Percentiles rank a stretch among this genome's conserved stretches.
Conservation (phyloP, 1,140 invertebrate species). For the Tachypleus tridentatus region DNA sequence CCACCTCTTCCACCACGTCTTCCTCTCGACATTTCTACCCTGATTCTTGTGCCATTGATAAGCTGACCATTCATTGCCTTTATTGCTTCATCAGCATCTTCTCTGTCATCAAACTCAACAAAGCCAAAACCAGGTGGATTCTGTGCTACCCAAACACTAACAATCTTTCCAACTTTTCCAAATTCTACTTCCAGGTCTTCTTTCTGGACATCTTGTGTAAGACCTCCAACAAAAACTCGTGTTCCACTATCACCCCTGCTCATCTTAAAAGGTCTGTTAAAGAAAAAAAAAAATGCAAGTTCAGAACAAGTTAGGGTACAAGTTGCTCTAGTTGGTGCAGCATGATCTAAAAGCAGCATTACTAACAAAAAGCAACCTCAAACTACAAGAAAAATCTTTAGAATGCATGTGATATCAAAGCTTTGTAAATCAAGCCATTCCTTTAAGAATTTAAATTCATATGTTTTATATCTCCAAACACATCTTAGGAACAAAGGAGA, state of each 20-base stretch:
- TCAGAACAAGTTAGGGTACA: too few relatives aligned
- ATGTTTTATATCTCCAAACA: too few relatives aligned
- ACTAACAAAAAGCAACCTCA: too few relatives aligned
- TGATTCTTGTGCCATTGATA: constrained; percentile 22
- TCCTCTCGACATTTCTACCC: constrained; percentile 25
- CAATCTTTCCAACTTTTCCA: constrained; percentile 41
- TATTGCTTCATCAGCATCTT: constrained; percentile 46
- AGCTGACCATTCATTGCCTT: constrained; percentile 38
- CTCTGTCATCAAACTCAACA: constrained; percentile 45
- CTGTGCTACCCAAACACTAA: constrained; percentile 47
- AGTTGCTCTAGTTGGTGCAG: too few relatives aligned
- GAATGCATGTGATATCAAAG: too few relatives aligned
- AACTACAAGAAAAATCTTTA: too few relatives aligned
- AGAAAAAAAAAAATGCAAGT: too few relatives aligned
- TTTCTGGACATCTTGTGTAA: constrained; percentile 20
- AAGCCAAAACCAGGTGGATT: constrained; percentile 48
- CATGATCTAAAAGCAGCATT: too few relatives aligned
- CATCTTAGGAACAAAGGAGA: too few relatives aligned
- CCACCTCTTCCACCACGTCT: constrained; percentile 16
- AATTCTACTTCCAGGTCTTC: constrained; percentile 39
- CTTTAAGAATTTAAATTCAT: too few relatives aligned
- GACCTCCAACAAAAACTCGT: constrained; percentile 28
- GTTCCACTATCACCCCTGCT: neutral
- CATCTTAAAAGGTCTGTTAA: too few relatives aligned
- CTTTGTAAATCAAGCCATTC: too few relatives aligned